Base-by-base conservation (phyloP, 2,113 vertebrate species). In the Reinhardtius hippoglossoides region DNA sequence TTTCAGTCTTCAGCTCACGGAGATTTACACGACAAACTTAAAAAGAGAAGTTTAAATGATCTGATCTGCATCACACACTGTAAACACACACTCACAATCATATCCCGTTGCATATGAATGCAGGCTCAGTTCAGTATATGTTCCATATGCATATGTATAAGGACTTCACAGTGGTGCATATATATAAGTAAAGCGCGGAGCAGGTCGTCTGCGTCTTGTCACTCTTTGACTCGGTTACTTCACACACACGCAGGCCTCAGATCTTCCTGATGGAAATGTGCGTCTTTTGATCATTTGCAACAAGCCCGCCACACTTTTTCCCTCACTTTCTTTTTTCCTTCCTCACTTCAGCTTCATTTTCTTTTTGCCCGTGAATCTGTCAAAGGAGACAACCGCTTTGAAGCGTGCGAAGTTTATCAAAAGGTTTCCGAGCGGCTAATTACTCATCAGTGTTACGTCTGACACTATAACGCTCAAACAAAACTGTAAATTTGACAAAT, bases 251-350 rank as follows among this genome's bases (percentile, higher is more conserved):
- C 64, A 59, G 20, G 56, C 46, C 69, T 88, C 58, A 84, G 80
- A 89, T 85, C 77, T 89, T 64, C 37, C 23, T 40, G 73, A 80
- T 73, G 35, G 73, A 81, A 87, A 74, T 44, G 68, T 61, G 50
- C 50, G 2, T 74, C 81, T 87, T 90, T 89, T 91, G 89, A 91
- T 91, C 85, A 86, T 85, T 81, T 60, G 67, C 81, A 66, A 78
- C 66, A 16, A 52, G 55, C 55, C 48, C 4, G 61, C 74, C 26
- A 63, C 15, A 24, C 85, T 82, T 5, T 18, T 69, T 74, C 54
- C 54, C 55, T 74, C 71, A 62, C 66, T 67, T 75, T 55, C 71
- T 40, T 59, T 74, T 64, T 27, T 27, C 14, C 71, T 55, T 74
- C 71, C 59, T 68, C 64, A 64, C 60, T 78, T 68, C 70, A 76